Conservation (phyloP, 2,888 invertebrate species). For the Napeogenes inachia region DNA sequence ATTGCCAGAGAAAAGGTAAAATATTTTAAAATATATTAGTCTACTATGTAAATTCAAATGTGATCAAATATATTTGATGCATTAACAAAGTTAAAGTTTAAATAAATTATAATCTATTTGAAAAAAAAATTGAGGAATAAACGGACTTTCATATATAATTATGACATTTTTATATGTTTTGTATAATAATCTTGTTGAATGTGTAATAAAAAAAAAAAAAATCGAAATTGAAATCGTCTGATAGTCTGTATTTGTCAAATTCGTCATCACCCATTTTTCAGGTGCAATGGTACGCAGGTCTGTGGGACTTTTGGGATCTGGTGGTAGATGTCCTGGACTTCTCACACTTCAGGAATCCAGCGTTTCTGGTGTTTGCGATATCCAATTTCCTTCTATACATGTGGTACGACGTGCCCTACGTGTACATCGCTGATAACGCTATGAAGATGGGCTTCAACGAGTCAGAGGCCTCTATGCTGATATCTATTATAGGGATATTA, state of each 20-base stretch:
- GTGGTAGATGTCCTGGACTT: conserved; percentile 88
- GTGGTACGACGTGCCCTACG: conserved; percentile 96
- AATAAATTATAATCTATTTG: too few relatives aligned
- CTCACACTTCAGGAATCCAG: conserved; percentile 85
- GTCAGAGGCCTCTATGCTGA: conserved; percentile 86
- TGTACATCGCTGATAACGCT: conserved; percentile 91
- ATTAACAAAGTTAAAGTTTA: too few relatives aligned
- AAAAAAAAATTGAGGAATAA: too few relatives aligned
- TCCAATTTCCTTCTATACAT: conserved; percentile 94
- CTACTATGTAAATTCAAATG: too few relatives aligned
- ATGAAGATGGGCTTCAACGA: conserved; percentile 83
- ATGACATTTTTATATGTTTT: too few relatives aligned
- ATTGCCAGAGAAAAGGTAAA: conserved; percentile 86
- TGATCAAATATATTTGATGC: too few relatives aligned
- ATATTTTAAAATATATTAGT: too few relatives aligned
- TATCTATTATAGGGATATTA: conserved; percentile 90
- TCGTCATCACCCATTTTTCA: conserved; percentile 33
- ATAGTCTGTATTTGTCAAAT: too few relatives aligned
- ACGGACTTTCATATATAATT: too few relatives aligned
- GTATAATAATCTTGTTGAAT: too few relatives aligned
- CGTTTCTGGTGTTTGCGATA: conserved; percentile 87
- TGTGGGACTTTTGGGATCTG: conserved; percentile 88
- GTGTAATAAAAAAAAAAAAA: too few relatives aligned
- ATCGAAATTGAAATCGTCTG: too few relatives aligned
- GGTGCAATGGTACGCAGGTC: conserved; percentile 83